Evolutionary conservation across 2,888 invertebrate genomes (phyloP), one percentile per base, ranked within the genome.

Genomic region (Fabriciana adippe): DNA sequence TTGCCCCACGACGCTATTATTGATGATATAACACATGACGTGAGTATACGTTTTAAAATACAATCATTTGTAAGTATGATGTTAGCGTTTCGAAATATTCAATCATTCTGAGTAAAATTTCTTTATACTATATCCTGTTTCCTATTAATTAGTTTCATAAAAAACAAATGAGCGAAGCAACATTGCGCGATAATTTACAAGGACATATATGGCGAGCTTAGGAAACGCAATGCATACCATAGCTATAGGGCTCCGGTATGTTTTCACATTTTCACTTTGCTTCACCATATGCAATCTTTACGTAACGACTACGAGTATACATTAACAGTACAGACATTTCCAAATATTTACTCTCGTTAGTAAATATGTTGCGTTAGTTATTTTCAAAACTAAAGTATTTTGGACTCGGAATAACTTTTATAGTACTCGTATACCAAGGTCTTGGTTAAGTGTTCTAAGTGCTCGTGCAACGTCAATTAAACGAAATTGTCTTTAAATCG

Each of bases 1-100:
- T 91, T 96, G 81, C 96, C 96, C 66, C 95, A 95, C 76, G 95
- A 91, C 84, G 80, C 88, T 94, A 93, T 94, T 77, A 85, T 80
- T 68, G 89, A 91, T 79, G 90, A 91, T 74, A 86, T 90, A 79
- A 86, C 89, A 74, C 91, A 92, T 80, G 92, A 93, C 84, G 93
- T 93, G 73, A 93, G 93, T 90, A 68, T 3, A 48, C 35, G 8
- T 41, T 41, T 59, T 59, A n/a, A 31, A 59, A 59, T 59, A 48
- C 31, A 31, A 31, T 48, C n/a, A 48, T 59, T 59, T 48, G 26
- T n/a, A 13, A 16, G 11, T 31, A 31, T 26, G 26, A 26, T 59
- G 47, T 26, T 59, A 48, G 16, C 26, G 31, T n/a, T 59, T 48
- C 48, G 26, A 48, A 15, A 48, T 16, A 59, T 59, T 48, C 47